A percentile compares a stretch with the other conserved stretches of the same genome.
Evolutionary conservation across 2,888 invertebrate species (phyloP).

Genomic region (Atrina japonica): DNA sequence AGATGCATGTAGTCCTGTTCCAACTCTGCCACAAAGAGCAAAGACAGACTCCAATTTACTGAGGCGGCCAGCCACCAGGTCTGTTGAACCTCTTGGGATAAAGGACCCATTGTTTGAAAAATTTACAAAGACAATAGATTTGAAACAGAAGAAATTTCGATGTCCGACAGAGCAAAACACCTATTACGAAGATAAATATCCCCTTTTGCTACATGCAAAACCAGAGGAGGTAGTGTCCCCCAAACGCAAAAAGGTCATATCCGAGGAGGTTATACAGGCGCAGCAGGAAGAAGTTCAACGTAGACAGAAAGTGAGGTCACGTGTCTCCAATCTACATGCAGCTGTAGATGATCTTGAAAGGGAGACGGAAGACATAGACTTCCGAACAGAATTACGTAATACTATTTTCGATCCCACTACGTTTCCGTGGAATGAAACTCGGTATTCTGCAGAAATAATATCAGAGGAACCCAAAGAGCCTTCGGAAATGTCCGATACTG

Average conservation of each 20-base stretch:
- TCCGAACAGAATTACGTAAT: slow-evolving; percentile 31
- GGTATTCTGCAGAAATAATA: no score
- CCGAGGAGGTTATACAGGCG: background rate
- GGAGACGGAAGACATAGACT: slow-evolving; percentile 37
- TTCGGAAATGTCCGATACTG: no score
- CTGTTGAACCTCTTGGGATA: slow-evolving; percentile 3
- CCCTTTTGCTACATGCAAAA: slow-evolving; percentile 29
- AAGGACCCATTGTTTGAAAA: slow-evolving; percentile 16
- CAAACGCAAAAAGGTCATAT: slow-evolving; percentile 15
- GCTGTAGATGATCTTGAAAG: slow-evolving; percentile 28
- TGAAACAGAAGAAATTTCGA: slow-evolving; percentile 33
- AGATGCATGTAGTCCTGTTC: background rate
- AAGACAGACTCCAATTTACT: slow-evolving; percentile 12
- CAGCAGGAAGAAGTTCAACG: slow-evolving; percentile 7
- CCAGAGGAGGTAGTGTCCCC: slow-evolving; percentile 12
- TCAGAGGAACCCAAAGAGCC: no score
- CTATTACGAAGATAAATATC: slow-evolving; percentile 31
- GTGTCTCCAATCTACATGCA: slow-evolving; percentile 4
- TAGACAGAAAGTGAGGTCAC: slow-evolving; percentile 5
- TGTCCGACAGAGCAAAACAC: slow-evolving; percentile 22
- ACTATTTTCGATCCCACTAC: slow-evolving; percentile 33
- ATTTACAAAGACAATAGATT: slow-evolving; percentile 16
- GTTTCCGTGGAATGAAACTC: slow-evolving; percentile 32
- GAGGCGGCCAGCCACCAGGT: slow-evolving; percentile 18
- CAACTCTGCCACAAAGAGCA: background rate